Percentiles rank a stretch among this genome's conserved stretches.
phyloP scores from a whole-genome alignment of 2,888 invertebrate species.

The Sepioteuthis lessoniana region DNA sequence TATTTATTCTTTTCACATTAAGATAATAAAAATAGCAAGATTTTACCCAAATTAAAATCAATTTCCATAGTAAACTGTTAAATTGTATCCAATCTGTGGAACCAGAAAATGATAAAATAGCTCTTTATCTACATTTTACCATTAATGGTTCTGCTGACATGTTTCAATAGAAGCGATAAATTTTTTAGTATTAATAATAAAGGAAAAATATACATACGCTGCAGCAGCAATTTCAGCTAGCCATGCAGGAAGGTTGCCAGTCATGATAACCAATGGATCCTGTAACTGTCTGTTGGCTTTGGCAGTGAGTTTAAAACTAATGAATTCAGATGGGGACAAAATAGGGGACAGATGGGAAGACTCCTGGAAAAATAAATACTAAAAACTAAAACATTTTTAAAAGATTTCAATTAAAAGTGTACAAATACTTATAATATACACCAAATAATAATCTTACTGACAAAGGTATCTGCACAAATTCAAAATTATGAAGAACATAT shows the following conservation, averaged over 20 bases:
- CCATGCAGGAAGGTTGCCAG: constrained; percentile 97
- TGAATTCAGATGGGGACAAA: constrained; percentile 81
- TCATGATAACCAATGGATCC: constrained; percentile 97
- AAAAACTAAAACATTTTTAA: not conserved
- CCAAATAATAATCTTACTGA: not conserved
- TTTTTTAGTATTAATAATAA: not conserved
- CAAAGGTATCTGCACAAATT: not conserved
- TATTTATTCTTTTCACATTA: too few species aligned
- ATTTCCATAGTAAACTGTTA: too few species aligned
- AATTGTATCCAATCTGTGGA: too few species aligned
- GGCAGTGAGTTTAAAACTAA: constrained; percentile 94
- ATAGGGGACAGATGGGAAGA: constrained; percentile 66
- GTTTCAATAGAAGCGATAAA: too few species aligned
- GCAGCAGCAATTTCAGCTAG: constrained; percentile 86
- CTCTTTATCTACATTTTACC: too few species aligned
- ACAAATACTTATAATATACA: not conserved
- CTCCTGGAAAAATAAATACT: constrained; percentile 58
- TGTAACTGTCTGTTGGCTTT: constrained; percentile 97
- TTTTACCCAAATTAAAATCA: too few species aligned
- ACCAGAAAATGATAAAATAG: too few species aligned
- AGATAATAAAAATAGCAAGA: too few species aligned
- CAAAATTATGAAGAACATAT: not conserved
- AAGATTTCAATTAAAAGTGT: not conserved
- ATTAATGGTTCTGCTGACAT: too few species aligned
- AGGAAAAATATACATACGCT: constrained; percentile 59